Percentiles rank a stretch among this genome's conserved stretches.
These are phyloP conservation scores for Monarcha castaneiventris DNA, from an alignment of 2,113 vertebrate species.

Conservation along the genomic window DNA sequence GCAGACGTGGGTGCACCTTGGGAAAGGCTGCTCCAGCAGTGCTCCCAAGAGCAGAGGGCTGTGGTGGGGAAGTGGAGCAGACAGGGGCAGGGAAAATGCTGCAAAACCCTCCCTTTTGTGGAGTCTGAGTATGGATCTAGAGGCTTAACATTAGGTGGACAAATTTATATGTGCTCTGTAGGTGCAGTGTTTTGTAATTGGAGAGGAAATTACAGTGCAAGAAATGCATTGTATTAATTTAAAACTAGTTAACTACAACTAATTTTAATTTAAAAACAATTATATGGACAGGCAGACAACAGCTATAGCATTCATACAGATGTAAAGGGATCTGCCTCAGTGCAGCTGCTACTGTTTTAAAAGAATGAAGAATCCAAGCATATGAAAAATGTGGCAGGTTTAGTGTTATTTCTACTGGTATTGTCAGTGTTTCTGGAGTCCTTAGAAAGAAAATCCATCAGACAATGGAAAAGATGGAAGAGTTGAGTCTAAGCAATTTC, in stretches of 20 bases:
- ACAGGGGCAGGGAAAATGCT: background rate
- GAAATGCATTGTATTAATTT: background rate
- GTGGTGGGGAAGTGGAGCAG: background rate
- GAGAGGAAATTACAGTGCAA: background rate
- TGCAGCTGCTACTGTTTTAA: background rate
- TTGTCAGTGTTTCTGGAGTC: background rate
- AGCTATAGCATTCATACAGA: background rate
- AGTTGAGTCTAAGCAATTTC: background rate
- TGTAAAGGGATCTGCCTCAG: background rate
- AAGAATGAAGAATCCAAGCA: background rate
- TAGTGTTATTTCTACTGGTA: background rate
- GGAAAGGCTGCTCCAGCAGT: background rate
- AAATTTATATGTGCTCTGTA: background rate
- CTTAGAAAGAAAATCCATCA: background rate
- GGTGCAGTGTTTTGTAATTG: background rate
- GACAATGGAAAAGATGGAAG: background rate
- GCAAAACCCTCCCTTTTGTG: background rate
- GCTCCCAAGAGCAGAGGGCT: accelerated
- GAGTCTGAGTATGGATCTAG: background rate
- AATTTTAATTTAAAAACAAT: background rate
- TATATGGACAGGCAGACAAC: background rate
- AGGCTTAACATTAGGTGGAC: background rate
- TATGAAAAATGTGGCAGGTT: background rate
- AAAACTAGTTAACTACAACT: background rate
- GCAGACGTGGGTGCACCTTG: accelerated